These are phyloP conservation scores for Zootoca vivipara DNA, from an alignment of 2,113 vertebrate species.

Conservation along the genomic window DNA sequence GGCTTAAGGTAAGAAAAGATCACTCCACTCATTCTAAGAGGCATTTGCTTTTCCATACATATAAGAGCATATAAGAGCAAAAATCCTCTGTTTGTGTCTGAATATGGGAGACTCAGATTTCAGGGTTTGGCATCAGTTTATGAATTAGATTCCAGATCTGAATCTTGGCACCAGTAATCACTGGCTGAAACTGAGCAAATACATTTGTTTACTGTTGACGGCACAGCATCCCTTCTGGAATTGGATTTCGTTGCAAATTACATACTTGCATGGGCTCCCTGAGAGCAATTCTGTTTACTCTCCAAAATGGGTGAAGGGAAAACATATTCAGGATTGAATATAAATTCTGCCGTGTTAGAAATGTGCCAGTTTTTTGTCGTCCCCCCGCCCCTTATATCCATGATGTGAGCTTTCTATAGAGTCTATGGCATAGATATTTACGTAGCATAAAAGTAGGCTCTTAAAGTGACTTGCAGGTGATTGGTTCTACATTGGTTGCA, in stretches of 20 bases:
- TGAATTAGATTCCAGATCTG: not conserved
- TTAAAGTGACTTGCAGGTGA: not conserved
- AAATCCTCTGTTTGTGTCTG: not conserved
- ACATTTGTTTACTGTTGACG: constrained; percentile 1
- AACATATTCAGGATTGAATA: not conserved
- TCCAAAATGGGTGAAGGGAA: not conserved
- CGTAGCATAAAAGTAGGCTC: not conserved
- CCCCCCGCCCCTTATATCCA: not conserved
- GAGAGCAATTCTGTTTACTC: not conserved
- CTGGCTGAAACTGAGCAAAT: constrained; percentile 17
- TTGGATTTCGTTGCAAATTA: not conserved
- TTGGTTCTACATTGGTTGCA: not conserved
- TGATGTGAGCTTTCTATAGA: not conserved
- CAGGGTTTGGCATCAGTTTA: not conserved
- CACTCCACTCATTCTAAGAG: not conserved
- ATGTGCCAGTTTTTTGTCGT: not conserved
- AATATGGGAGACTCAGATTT: not conserved
- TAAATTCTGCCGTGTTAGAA: not conserved
- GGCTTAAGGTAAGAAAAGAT: not conserved
- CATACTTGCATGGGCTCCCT: not conserved
- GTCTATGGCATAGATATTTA: not conserved
- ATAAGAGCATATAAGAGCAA: not conserved
- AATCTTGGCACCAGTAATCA: constrained; percentile 3
- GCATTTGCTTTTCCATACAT: not conserved
- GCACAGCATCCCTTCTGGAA: not conserved